Evolutionary conservation across 37 sponge, comb jelly and placozoan genomes (phyloP), one percentile per base, ranked within the genome.

Genomic region (Halichondria panicea): DNA sequence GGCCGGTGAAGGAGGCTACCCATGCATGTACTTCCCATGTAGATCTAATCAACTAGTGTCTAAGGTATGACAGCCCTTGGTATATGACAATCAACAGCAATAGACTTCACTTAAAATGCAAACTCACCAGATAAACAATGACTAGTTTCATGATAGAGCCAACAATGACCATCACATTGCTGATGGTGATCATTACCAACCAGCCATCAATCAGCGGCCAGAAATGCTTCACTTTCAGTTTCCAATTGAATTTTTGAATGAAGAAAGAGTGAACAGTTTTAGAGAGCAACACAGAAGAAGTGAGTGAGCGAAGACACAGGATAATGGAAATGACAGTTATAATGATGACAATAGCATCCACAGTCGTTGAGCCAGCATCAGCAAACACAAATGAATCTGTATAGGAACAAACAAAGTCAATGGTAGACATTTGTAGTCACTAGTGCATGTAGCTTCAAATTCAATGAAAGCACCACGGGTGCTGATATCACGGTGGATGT

Each of bases 181-280:
- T 81, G 28, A 66, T 12, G n/a, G 88, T 54, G n/a, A 85, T 80
- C 12, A 65, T 54, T n/a, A 88, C 36, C 48, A 92, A 92, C 96
- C 96, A 95, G 44, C 77, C 11, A 63, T 95, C 92, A 30, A 74
- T 80, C 75, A 95, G 77, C 35, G 87, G 78, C 72, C 53, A 28
- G 8, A 66, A 54, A 41, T 95, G 77, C 13, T 66, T 42, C 39
- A 63, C 73, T 42, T 62, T 84, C 27, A 95, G 75, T 1, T 56
- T 32, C n/a, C 81, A 75, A 35, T 68, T 67, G 68, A 55, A 88
- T 63, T 77, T 80, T 41, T 72, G 33, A 35, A 27, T 52, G 82
- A 95, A 95, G 63, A 85, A 92, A 4, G n/a, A 35, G 1, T 43
- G 2, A 8, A 75, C 70, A 55, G 61, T 59, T 45, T 34, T 55